Conservation (phyloP, 2,113 vertebrate genomes). For the Psittacara wagleri region DNA sequence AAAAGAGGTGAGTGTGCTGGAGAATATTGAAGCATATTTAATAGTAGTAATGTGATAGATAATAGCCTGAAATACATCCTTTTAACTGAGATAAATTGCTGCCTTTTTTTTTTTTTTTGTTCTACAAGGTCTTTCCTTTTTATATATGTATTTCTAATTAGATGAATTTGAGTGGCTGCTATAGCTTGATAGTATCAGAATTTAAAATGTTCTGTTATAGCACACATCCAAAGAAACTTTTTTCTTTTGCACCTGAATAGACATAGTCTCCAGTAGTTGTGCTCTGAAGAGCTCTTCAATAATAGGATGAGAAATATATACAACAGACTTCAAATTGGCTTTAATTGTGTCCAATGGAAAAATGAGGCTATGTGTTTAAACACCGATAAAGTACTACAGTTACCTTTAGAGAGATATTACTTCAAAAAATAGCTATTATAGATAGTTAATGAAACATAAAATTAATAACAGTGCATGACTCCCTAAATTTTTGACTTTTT, state of each 20-base stretch:
- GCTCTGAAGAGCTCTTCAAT: background rate
- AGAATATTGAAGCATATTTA: constrained; percentile 29
- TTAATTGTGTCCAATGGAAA: background rate
- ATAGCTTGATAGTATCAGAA: background rate
- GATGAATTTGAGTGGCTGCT: background rate
- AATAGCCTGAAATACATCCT: constrained; percentile 11
- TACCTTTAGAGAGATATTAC: background rate
- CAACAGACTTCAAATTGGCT: background rate
- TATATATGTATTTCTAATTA: background rate
- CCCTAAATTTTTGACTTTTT: background rate
- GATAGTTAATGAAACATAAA: background rate
- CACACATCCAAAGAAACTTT: background rate
- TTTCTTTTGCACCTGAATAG: background rate
- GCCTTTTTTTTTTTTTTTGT: background rate
- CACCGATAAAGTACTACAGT: background rate
- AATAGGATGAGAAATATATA: background rate
- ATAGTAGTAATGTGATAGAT: constrained; percentile 6
- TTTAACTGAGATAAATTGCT: constrained; percentile 30
- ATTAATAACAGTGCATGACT: background rate
- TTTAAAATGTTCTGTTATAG: background rate
- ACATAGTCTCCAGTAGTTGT: background rate
- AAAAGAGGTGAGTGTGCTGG: constrained; percentile 88
- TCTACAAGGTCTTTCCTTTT: background rate
- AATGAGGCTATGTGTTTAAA: background rate
- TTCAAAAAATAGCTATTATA: background rate